These are phyloP conservation scores for Mythimna impura DNA, from an alignment of 2,888 invertebrate genomes.

Conservation along the genomic window DNA sequence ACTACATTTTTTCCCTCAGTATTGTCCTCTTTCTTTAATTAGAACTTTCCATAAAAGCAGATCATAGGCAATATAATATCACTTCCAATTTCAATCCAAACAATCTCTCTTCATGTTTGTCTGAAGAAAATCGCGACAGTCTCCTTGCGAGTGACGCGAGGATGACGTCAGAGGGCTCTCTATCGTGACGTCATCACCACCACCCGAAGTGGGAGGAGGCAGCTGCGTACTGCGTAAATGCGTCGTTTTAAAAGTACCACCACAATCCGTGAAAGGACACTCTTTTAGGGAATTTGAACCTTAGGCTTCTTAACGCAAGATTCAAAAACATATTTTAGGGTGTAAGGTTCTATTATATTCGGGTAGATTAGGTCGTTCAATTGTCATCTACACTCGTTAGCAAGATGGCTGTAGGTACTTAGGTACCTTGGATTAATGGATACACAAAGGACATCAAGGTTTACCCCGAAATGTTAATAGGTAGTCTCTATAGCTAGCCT, in stretches of 20 bases:
- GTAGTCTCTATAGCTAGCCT: not conserved
- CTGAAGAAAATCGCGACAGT: constrained; percentile 37
- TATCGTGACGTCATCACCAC: constrained; percentile 71
- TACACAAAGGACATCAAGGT: constrained; percentile 27
- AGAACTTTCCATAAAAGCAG: not conserved
- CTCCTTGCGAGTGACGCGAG: constrained; percentile 65
- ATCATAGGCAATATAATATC: not conserved
- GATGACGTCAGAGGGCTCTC: constrained; percentile 61
- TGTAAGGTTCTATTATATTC: constrained; percentile 17
- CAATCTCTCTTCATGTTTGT: constrained; percentile 26
- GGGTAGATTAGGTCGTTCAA: constrained; percentile 51
- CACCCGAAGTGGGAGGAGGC: constrained; percentile 29
- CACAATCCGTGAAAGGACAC: constrained; percentile 23
- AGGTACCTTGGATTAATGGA: constrained; percentile 19
- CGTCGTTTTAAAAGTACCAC: constrained; percentile 54
- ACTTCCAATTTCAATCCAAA: constrained; percentile 35
- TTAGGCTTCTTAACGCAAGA: not conserved
- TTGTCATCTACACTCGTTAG: constrained; percentile 56
- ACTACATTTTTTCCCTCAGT: not conserved
- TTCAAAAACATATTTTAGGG: constrained; percentile 9
- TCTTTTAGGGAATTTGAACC: constrained; percentile 11
- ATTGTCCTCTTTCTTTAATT: rapidly evolving
- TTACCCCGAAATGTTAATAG: constrained; percentile 6
- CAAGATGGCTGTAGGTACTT: constrained; percentile 30
- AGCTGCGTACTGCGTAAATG: constrained; percentile 75